Base-by-base conservation (phyloP, 2,113 vertebrate genomes). In the Rostratula benghalensis region DNA sequence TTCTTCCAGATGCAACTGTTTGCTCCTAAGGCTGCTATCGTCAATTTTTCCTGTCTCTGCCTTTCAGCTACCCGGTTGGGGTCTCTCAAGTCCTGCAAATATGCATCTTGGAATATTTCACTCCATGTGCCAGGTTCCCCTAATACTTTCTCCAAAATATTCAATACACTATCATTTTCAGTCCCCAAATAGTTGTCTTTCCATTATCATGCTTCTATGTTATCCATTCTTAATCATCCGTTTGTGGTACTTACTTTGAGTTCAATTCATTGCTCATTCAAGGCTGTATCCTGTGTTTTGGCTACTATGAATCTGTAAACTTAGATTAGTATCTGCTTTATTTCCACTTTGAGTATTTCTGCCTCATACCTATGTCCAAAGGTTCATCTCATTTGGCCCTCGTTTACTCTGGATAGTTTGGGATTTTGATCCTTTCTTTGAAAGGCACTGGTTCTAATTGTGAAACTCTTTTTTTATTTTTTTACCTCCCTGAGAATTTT, bases 1-100 rank as follows among this genome's bases (percentile, higher is more conserved):
- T 97, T 92, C 89, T 97, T 97, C 91, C 95, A 97, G 96, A 97
- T 95, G 94, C 83, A 85, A 76, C 20, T 71, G 22, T 75, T 96
- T 92, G 76, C 68, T 94, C 86, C 89, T 92, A 81, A 87, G 77
- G 60, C 64, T 95, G 90, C 85, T 96, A 63, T 37, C 87, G 50
- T 86, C 93, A 93, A 67, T 90, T 92, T 78, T 91, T 80, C 57
- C 89, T 79, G 39, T n/a, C 63, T 69, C 67, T 81, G 61, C 75
- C 87, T 93, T 88, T 97, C 65, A 90, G 37, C n/a, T 83, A 76
- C 57, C 37, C 63, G 53, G 18, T n/a, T 71, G 9, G 46, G 25
- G 8, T 77, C 60, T 95, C 80, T 79, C 22, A 17, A 70, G 68
- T 92, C 63, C 77, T 93, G 71, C 71, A 96, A 78, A 83, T 60